These are phyloP conservation scores for Hydrolagus affinis DNA, from an alignment of 2,113 vertebrate genomes.

Conservation along the genomic window DNA sequence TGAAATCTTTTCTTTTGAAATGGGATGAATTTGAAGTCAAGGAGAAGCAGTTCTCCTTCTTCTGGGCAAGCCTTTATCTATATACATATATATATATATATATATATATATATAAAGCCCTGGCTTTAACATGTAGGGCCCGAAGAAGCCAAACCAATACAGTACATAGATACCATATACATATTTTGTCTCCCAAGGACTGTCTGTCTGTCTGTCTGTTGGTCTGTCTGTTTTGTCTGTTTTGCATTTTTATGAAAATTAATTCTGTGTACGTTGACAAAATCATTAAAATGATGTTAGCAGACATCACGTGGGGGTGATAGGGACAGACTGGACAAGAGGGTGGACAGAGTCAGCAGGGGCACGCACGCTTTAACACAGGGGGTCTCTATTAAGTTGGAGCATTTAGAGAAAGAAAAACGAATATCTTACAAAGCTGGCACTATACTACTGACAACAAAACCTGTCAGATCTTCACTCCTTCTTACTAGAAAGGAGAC, in stretches of 20 bases:
- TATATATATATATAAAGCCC: too few relatives aligned
- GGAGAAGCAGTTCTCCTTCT: slow-evolving; percentile 31
- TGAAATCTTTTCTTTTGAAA: slow-evolving; percentile 46
- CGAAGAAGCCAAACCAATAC: too few relatives aligned
- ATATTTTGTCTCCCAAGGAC: background rate
- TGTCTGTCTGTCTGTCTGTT: too few relatives aligned
- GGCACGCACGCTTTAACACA: slow-evolving; percentile 57
- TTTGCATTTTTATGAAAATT: slow-evolving; percentile 33
- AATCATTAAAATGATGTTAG: slow-evolving; percentile 37
- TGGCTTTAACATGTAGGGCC: too few relatives aligned
- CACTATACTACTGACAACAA: slow-evolving; percentile 52
- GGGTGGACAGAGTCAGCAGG: slow-evolving; percentile 58
- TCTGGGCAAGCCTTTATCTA: too few relatives aligned
- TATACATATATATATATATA: too few relatives aligned
- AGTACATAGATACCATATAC: too few relatives aligned
- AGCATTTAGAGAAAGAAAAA: slow-evolving; percentile 44
- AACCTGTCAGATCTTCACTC: slow-evolving; percentile 62
- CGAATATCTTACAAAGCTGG: slow-evolving; percentile 55
- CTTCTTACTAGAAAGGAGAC: slow-evolving; percentile 41
- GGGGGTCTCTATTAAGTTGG: slow-evolving; percentile 48
- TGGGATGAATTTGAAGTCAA: slow-evolving; percentile 44
- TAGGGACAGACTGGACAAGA: slow-evolving; percentile 54
- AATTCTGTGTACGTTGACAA: slow-evolving; percentile 18
- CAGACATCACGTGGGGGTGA: slow-evolving; percentile 42
- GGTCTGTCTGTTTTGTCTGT: too few relatives aligned